These are phyloP conservation scores for Gulo gulo DNA, from an alignment of 2,113 vertebrate genomes.

Conservation along the genomic window DNA sequence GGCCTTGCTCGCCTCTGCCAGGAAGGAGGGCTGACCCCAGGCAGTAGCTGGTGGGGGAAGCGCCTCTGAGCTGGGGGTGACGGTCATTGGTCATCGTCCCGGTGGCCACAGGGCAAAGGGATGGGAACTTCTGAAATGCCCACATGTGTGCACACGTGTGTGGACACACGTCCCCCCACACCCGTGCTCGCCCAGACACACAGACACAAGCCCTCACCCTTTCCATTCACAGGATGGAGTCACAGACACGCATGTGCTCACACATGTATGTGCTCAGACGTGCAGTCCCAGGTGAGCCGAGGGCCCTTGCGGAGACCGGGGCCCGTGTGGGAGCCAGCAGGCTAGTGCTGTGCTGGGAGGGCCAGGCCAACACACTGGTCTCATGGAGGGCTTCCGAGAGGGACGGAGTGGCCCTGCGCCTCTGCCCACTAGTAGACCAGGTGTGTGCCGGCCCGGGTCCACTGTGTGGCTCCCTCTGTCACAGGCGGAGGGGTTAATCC, in stretches of 20 bases:
- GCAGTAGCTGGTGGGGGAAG: fast-evolving
- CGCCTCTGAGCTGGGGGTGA: fast-evolving
- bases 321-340: not conserved
- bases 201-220: not conserved
- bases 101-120: not conserved
- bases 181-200: not conserved
- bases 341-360: not conserved
- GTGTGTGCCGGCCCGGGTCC: not conserved
- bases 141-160: fast-evolving
- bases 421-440: not conserved
- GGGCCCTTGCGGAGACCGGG: too few species aligned
- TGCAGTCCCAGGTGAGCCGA: fast-evolving
- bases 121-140: not conserved
- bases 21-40: not conserved
- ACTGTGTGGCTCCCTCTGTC: not conserved
- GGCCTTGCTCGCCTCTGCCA: not conserved
- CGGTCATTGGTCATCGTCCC: not conserved
- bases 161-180: fast-evolving
- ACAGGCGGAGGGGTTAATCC: not conserved
- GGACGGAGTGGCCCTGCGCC: too few species aligned
- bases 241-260: not conserved
- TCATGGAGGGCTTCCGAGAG: not conserved
- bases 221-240: not conserved
- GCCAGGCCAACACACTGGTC: not conserved
- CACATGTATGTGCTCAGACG: fast-evolving